Percentiles rank a stretch among this genome's conserved stretches.
Conservation (phyloP, 2,797 vertebrate species). For the Cossypha niveicapilla region DNA sequence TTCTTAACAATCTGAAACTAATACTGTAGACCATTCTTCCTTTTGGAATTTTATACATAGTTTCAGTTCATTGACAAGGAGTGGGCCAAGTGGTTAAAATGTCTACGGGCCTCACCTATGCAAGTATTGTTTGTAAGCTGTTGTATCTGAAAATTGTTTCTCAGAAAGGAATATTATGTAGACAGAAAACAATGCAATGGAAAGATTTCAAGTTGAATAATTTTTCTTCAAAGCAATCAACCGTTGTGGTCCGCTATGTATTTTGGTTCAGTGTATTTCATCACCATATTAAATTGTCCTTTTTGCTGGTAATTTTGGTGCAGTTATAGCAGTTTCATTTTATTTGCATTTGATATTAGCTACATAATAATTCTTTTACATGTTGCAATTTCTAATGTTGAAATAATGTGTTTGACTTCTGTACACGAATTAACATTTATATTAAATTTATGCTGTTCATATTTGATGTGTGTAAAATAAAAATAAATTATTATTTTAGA, state of each 20-base stretch:
- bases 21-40: not conserved
- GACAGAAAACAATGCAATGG: constrained; percentile 61
- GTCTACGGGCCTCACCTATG: constrained; percentile 24
- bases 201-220: constrained; percentile 53
- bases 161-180: constrained; percentile 66
- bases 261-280: constrained; percentile 61
- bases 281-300: constrained; percentile 27
- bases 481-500: not conserved
- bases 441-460: constrained; percentile 74
- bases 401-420: constrained; percentile 80
- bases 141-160: not conserved
- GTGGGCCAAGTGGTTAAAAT: constrained; percentile 14
- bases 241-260: constrained; percentile 54
- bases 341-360: constrained; percentile 64
- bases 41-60: constrained; percentile 24
- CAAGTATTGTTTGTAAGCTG: constrained; percentile 39
- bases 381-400: constrained; percentile 73
- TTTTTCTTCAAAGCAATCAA: constrained; percentile 48
- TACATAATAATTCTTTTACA: constrained; percentile 58
- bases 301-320: constrained; percentile 63
- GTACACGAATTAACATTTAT: constrained; percentile 67
- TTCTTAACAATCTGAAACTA: not conserved
- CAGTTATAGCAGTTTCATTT: constrained; percentile 69
- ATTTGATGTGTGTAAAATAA: not conserved
- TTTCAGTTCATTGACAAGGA: constrained; percentile 30